These are phyloP conservation scores for Cryptocephalus moraei DNA, from an alignment of 2,888 invertebrate genomes.

Conservation along the genomic window DNA sequence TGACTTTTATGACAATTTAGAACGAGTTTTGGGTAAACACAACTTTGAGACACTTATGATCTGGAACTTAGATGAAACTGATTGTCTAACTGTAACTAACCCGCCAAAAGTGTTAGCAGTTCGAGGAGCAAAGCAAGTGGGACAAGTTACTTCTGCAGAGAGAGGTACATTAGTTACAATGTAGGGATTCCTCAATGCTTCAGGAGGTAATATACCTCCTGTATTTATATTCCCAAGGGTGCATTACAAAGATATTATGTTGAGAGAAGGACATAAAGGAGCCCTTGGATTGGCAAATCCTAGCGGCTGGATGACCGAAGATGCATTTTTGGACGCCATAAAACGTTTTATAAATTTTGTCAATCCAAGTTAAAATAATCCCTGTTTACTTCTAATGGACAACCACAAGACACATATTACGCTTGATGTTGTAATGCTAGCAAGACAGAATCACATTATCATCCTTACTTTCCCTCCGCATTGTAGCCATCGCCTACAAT, in stretches of 20 bases:
- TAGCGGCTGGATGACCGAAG: background rate
- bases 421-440: background rate
- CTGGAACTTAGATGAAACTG: conserved; percentile 8
- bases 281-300: background rate
- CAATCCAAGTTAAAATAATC: background rate
- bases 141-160: conserved; percentile 7
- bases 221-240: conserved; percentile 1
- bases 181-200: too few species aligned
- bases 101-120: conserved; percentile 11
- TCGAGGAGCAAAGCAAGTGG: conserved; percentile 8
- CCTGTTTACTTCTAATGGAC: background rate
- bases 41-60: conserved; percentile 1
- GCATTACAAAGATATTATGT: conserved; percentile 2
- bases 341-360: background rate
- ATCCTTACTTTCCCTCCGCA: conserved; percentile 1
- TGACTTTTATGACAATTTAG: background rate
- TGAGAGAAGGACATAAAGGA: background rate
- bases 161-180: too few species aligned
- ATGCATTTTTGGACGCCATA: background rate
- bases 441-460: background rate
- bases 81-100: conserved; percentile 11
- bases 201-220: conserved; percentile 1
- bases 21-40: background rate
- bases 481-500: background rate
- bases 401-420: background rate